Evolutionary conservation across 2,113 vertebrate species (phyloP).

Genomic region (Promerops cafer): DNA sequence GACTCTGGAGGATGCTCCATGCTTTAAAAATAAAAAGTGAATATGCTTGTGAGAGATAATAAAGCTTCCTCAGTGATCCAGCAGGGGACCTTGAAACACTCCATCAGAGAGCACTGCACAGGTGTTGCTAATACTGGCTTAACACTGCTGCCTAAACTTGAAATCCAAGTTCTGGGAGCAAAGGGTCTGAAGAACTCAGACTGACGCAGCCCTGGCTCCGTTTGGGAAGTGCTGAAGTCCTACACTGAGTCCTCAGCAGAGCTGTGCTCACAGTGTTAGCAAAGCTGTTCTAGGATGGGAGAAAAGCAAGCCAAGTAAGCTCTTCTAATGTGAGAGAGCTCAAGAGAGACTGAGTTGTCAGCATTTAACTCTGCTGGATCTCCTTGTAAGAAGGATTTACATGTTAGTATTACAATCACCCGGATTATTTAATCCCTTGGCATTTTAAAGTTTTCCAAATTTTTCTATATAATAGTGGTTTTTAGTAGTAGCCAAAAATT

Average conservation of each 20-base stretch:
- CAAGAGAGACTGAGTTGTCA: not conserved
- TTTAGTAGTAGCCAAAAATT: not conserved
- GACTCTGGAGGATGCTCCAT: not conserved
- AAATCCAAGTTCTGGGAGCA: not conserved
- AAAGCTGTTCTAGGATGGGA: not conserved
- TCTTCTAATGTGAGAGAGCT: not conserved
- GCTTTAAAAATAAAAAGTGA: not conserved
- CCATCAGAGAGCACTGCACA: not conserved
- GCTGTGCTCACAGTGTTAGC: not conserved
- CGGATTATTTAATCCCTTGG: not conserved
- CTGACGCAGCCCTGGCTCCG: not conserved
- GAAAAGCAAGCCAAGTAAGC: not conserved
- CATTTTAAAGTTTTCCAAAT: not conserved
- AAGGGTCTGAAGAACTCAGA: not conserved
- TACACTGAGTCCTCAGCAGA: not conserved
- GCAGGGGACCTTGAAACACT: fast-evolving
- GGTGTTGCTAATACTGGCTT: not conserved
- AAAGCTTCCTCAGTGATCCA: not conserved
- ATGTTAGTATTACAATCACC: not conserved
- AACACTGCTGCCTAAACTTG: not conserved
- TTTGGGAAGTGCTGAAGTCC: not conserved
- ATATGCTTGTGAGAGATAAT: not conserved
- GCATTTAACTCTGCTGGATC: not conserved
- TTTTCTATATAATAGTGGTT: not conserved
- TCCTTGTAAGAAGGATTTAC: not conserved